Conservation (phyloP, 2,113 vertebrate genomes). For the Corapipo altera region DNA sequence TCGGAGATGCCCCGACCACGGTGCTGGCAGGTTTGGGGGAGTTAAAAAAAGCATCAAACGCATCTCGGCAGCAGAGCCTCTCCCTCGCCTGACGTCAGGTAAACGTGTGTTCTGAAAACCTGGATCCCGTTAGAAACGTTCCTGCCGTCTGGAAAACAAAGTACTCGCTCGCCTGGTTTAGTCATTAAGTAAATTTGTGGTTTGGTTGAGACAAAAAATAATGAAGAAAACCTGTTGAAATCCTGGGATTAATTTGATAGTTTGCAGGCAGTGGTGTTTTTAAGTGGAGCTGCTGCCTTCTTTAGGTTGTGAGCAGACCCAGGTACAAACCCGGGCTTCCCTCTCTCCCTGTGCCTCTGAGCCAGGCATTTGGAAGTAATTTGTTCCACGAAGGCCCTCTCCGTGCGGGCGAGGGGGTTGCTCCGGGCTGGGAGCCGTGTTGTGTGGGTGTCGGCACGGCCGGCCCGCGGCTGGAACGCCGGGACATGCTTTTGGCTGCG, state of each 20-base stretch:
- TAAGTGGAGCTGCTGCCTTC: slow-evolving; percentile 28
- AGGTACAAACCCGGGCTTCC: slow-evolving; percentile 33
- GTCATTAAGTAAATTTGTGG: slow-evolving; percentile 74
- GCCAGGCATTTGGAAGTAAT: slow-evolving; percentile 44
- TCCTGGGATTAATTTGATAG: slow-evolving; percentile 60
- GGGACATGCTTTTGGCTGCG: neutral
- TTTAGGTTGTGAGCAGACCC: neutral
- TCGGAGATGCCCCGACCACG: neutral
- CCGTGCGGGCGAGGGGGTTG: neutral
- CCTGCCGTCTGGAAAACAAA: slow-evolving; percentile 63
- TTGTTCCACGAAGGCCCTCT: neutral
- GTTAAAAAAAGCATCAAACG: neutral
- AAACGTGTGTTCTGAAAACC: slow-evolving; percentile 14
- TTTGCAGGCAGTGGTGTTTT: slow-evolving; percentile 53
- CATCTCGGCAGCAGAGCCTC: neutral
- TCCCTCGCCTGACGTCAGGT: neutral
- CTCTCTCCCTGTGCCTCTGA: neutral
- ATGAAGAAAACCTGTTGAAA: slow-evolving; percentile 77
- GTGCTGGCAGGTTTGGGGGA: neutral
- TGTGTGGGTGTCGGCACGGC: neutral
- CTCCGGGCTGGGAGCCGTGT: neutral
- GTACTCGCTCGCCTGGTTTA: slow-evolving; percentile 53
- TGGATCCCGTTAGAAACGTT: slow-evolving; percentile 56
- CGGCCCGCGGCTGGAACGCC: neutral
- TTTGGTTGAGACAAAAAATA: slow-evolving; percentile 69